Conservation (phyloP, 2,113 vertebrate species). For the Puffinus mauretanicus region DNA sequence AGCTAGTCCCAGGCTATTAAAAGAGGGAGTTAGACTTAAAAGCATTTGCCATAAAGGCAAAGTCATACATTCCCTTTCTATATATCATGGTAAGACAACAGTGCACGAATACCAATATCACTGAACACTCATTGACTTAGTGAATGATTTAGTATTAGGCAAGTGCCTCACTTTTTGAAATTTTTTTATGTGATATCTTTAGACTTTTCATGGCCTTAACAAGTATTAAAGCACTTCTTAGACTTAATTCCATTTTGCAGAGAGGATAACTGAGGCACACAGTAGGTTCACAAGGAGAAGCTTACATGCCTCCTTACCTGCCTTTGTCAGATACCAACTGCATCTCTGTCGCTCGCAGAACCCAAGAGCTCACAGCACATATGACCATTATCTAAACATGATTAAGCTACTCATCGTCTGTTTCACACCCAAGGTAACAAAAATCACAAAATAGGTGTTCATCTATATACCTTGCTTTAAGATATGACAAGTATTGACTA, state of each 20-base stretch:
- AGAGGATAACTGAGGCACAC: neutral
- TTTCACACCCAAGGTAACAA: neutral
- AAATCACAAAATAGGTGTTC: neutral
- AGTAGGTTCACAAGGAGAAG: neutral
- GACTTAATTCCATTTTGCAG: neutral
- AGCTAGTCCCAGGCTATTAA: constrained; percentile 32
- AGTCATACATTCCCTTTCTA: neutral
- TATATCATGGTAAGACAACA: neutral
- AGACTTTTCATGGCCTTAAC: neutral
- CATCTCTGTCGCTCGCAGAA: neutral
- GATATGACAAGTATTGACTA: neutral
- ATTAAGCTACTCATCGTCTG: neutral
- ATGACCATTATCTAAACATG: neutral
- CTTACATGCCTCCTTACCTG: neutral
- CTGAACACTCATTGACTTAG: neutral
- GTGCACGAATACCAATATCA: neutral
- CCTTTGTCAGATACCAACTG: neutral
- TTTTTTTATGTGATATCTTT: neutral
- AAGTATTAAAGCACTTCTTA: neutral
- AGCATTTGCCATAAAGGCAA: neutral
- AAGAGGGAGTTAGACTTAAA: neutral
- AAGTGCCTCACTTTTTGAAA: neutral
- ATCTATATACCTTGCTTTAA: neutral
- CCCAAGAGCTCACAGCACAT: neutral
- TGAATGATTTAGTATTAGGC: neutral